Evolutionary conservation across 2,797 vertebrate species (phyloP).

Genomic region (Zenarchopterus dispar): DNA sequence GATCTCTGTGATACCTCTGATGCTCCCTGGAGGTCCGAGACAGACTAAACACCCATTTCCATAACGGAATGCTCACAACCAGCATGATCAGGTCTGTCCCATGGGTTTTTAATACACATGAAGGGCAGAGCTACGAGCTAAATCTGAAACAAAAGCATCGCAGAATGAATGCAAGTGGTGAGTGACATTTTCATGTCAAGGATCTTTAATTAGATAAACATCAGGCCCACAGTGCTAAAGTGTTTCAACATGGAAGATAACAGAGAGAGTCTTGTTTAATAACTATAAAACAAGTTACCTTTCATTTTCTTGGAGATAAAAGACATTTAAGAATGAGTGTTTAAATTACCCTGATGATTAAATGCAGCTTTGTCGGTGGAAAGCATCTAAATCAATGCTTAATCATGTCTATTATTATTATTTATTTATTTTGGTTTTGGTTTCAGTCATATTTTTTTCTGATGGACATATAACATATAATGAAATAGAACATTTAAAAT

Average conservation of each 20-base stretch:
- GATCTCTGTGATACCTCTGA: constrained; percentile 54
- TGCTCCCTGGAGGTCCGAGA: constrained; percentile 30
- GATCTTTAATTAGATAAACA: constrained; percentile 27
- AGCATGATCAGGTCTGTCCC: constrained; percentile 7
- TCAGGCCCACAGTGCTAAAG: not conserved
- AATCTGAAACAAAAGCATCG: not conserved
- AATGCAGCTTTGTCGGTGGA: no score
- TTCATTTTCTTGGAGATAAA: not conserved
- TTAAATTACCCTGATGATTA: no score
- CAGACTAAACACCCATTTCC: constrained; percentile 55
- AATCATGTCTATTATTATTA: no score
- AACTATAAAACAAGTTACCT: no score
- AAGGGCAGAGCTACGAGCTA: not conserved
- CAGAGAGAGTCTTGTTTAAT: no score
- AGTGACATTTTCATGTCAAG: constrained; percentile 27
- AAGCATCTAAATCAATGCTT: no score
- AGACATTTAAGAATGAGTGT: not conserved
- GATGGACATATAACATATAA: no score
- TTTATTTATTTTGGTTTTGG: no score
- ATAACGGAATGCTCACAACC: constrained; percentile 39
- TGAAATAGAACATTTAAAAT: no score
- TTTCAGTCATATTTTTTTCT: no score
- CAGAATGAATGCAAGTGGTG: constrained; percentile 8
- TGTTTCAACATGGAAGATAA: not conserved
- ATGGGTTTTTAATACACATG: constrained; percentile 5